Percentiles rank a stretch among this genome's conserved stretches.
phyloP scores from a whole-genome alignment of 2,113 vertebrate species.

The Syrmaticus mikado region DNA sequence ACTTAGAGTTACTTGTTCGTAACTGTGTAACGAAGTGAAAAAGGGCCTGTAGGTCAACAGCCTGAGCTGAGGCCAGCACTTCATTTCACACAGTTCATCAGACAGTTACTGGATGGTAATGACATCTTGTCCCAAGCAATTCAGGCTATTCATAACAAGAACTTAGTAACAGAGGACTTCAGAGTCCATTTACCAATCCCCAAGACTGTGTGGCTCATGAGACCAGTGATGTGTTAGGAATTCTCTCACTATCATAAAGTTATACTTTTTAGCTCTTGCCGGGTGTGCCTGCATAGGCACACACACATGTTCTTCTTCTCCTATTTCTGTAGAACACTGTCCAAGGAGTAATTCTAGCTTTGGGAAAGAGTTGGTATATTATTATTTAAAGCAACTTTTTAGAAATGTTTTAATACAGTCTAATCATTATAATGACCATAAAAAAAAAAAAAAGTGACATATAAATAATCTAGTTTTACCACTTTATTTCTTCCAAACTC shows the following conservation, averaged over 20 bases:
- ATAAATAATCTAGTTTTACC: conserved; percentile 16
- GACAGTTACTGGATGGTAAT: conserved; percentile 37
- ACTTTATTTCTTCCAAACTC: conserved; percentile 2
- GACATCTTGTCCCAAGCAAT: conserved; percentile 40
- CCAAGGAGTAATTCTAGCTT: not conserved
- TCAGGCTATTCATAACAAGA: conserved; percentile 25
- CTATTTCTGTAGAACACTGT: conserved; percentile 2
- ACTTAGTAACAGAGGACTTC: conserved; percentile 8
- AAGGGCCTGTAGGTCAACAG: conserved; percentile 18
- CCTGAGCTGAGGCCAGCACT: conserved; percentile 45
- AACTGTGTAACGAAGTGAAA: conserved; percentile 42
- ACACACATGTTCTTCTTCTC: not conserved
- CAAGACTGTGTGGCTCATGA: conserved; percentile 47
- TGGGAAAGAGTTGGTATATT: not conserved
- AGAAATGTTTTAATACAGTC: not conserved
- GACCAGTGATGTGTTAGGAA: conserved; percentile 55
- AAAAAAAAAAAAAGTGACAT: not conserved
- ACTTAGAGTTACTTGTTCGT: conserved; percentile 43
- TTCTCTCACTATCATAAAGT: conserved; percentile 28
- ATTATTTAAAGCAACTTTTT: not conserved
- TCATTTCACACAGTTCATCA: conserved; percentile 67
- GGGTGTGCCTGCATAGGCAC: not conserved
- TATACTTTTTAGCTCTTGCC: not conserved
- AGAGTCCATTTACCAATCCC: conserved; percentile 63
- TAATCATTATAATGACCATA: not conserved